Evolutionary conservation across 2,888 invertebrate genomes (phyloP), one percentile per base, ranked within the genome.

Genomic region (Sepioteuthis lessoniana): DNA sequence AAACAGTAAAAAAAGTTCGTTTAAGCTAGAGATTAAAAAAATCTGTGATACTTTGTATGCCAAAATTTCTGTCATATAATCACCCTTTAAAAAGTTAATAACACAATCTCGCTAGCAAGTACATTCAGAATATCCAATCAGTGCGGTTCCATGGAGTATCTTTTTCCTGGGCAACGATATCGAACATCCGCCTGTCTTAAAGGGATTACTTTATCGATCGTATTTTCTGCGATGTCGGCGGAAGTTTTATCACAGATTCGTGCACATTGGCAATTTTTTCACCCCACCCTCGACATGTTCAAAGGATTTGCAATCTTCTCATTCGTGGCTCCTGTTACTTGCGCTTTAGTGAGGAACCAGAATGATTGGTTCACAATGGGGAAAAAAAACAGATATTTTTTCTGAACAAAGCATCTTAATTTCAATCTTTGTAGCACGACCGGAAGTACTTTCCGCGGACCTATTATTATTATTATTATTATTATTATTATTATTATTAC

Each of bases 211-310:
- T 76, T 76, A 76, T 76, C 76, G 76, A 76, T 76, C 76, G n/a
- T 35, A 76, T 35, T 76, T n/a, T 76, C 35, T 35, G n/a, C n/a
- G n/a, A 76, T 76, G 76, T 16, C 35, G n/a, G n/a, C n/a, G 76
- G 76, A 76, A n/a, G 76, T 76, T 76, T 76, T 76, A 76, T 76
- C 76, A 76, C 76, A n/a, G 76, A 76, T 76, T 76, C 76, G 76
- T 76, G 76, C n/a, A n/a, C 76, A 76, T 19, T 76, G 76, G n/a
- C 76, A 76, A 76, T 13, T 76, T 76, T 76, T 76, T 55, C 28
- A 21, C 55, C 76, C n/a, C 21, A 13, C 76, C 76, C n/a, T 16
- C 16, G 76, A 76, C 76, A 76, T 76, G 76, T 76, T n/a, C 76
- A n/a, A 16, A 35, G 35, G 76, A 76, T 76, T 76, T 76, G n/a